Evolutionary conservation across 2,797 vertebrate species (phyloP), one percentile per base, ranked within the genome.

Genomic region (Phataginus tetradactyla): DNA sequence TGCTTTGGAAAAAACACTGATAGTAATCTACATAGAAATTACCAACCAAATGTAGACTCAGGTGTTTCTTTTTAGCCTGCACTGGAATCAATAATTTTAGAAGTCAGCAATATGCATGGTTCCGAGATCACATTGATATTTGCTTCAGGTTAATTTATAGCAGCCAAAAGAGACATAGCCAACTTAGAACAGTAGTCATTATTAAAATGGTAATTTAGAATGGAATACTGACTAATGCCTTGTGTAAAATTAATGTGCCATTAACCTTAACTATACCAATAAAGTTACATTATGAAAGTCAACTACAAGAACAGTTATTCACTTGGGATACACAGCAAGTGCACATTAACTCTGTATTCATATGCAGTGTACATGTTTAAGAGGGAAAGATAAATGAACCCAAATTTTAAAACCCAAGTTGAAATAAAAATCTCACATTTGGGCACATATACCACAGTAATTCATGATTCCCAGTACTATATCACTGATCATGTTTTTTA

Each of bases 171-270:
- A 86, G 94, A 86, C 86, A 95, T 32, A 1, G 96, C 39, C 42
- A 93, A 51, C 21, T 14, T 0, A 64, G 81, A 79, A 81, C 6
- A 79, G 13, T 0, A 25, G 72, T 87, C 84, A 69, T 92, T 78
- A 59, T 7, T 55, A 94, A 66, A 11, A 61, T 5, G 57, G 74
- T 49, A 89, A 95, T 96, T 93, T 93, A 84, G 96, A 97, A 85
- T 34, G 75, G 71, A 61, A 95, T 17, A 42, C n/a, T 85, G 55
- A 78, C n/a, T 39, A 49, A 81, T 49, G 25, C 94, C 77, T 96
- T 94, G 59, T 66, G 78, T 86, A 53, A 94, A 91, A 95, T 90
- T 92, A 91, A 69, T 0, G 3, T 45, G 14, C 15, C 49, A 68
- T 80, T 92, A 55, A 88, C 68, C 42, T 94, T 74, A 23, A 68